phyloP scores from a whole-genome alignment of 2,113 vertebrate genomes.

The Aspiorhynchus laticeps region DNA sequence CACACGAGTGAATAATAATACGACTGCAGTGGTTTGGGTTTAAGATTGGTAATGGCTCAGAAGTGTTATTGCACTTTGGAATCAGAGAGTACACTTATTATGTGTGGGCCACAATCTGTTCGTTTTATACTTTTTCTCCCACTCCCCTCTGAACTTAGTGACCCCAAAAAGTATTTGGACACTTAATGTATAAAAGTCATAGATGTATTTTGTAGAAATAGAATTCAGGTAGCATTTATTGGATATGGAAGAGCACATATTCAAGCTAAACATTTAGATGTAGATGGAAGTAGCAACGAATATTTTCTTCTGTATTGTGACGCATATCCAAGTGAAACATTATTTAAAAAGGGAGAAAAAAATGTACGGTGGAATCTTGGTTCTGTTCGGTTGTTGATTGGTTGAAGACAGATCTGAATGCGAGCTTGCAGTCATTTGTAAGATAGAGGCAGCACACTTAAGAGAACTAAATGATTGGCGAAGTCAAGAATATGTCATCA shows the following conservation, averaged over 20 bases:
- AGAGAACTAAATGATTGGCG: not conserved
- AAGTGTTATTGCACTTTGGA: not conserved
- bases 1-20: not conserved
- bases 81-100: not conserved
- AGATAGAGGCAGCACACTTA: not conserved
- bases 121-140: conserved; percentile 29
- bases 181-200: conserved; percentile 8
- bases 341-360: not conserved
- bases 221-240: not conserved
- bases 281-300: not conserved
- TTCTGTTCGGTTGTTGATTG: not conserved
- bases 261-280: not conserved
- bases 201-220: not conserved
- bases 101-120: not conserved
- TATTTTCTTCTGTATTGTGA: not conserved
- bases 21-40: conserved; percentile 50
- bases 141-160: not conserved
- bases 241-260: not conserved
- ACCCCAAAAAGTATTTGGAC: conserved; percentile 48
- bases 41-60: conserved; percentile 3
- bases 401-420: not conserved
- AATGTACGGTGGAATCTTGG: not conserved
- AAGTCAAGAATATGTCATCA: not conserved
- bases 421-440: not conserved
- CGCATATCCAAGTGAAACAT: not conserved